Evolutionary conservation across 1,140 invertebrate species (phyloP).

Genomic region (Bombus consobrinus): DNA sequence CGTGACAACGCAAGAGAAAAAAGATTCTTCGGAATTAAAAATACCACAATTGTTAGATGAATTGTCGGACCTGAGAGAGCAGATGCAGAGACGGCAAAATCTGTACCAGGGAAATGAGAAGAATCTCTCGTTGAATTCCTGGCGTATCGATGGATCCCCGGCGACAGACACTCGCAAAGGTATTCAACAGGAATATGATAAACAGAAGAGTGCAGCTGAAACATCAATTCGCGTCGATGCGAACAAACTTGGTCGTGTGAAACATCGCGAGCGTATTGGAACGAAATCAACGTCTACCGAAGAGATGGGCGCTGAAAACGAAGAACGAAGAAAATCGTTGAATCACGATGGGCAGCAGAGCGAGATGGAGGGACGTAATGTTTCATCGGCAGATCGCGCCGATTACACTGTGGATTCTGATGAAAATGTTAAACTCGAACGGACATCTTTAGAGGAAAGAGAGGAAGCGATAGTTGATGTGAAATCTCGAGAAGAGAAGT

Average conservation of each 20-base stretch:
- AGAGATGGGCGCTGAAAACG: not conserved
- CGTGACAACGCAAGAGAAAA: no score
- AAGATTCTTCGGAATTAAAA: not conserved
- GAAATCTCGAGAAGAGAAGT: not conserved
- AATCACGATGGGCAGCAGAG: no score
- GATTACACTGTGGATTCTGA: not conserved
- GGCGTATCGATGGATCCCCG: not conserved
- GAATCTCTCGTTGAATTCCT: not conserved
- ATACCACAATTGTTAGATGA: not conserved
- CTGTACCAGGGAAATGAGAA: not conserved
- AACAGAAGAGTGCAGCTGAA: conserved; percentile 5
- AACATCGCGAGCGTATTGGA: conserved; percentile 2
- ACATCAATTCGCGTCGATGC: not conserved
- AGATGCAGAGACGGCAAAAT: not conserved
- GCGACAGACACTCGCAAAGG: not conserved
- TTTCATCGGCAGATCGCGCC: not conserved
- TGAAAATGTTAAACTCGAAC: not conserved
- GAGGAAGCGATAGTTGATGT: no score
- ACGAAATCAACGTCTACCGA: not conserved
- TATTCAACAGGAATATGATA: conserved; percentile 9
- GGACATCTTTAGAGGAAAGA: not conserved
- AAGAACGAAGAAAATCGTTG: not conserved
- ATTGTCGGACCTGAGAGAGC: not conserved
- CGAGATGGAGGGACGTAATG: not conserved
- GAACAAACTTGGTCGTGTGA: not conserved